Base-by-base conservation (phyloP, 2,888 invertebrate genomes). In the Philonicus albiceps region DNA sequence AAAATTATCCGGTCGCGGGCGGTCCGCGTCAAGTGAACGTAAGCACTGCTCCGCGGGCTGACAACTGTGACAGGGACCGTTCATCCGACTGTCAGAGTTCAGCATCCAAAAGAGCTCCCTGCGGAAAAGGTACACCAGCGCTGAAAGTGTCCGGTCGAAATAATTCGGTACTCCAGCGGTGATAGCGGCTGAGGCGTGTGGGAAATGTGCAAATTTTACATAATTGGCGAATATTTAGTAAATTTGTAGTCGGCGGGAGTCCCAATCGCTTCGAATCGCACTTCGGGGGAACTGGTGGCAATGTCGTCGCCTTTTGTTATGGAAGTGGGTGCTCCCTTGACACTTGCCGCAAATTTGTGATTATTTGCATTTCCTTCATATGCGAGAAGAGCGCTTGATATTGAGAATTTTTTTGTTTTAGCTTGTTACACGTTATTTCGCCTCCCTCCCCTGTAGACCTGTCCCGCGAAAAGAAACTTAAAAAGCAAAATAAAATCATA, bases 121-220 rank as follows among this genome's bases (percentile, higher is more conserved):
- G 27, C 74, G 30, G 73, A 64, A 37, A 37, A 64, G 74, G 74
- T 37, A 13, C 74, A 31, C 31, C 73, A 31, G 30, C 73, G 31
- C 37, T 30, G 16, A 30, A 74, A 74, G 37, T 74, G 31, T 81
- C 55, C 81, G 78, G 49, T 30, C 49, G 30, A 30, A 78, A 49
- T 13, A 49, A 27, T 22, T 49, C 30, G 98, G 93, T 1, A 95
- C 94, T 40, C 97, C 93, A 0, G 97, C 98, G 89, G 98, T 96
- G 86, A 95, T 93, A 0, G 97, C 96, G n/a, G 98, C 93, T 87
- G 98, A 93, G 96, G 88, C 27, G 90, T 72, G 7, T 49, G 74
- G 16, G 72, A 43, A 85, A 85, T 78, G 78, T 49, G 22, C 27
- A 43, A 76, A 78, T 49, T 78, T 78, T 19, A 78, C 22, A 27